Conservation (phyloP, 2,113 vertebrate species). For the Saguinus imperator region DNA sequence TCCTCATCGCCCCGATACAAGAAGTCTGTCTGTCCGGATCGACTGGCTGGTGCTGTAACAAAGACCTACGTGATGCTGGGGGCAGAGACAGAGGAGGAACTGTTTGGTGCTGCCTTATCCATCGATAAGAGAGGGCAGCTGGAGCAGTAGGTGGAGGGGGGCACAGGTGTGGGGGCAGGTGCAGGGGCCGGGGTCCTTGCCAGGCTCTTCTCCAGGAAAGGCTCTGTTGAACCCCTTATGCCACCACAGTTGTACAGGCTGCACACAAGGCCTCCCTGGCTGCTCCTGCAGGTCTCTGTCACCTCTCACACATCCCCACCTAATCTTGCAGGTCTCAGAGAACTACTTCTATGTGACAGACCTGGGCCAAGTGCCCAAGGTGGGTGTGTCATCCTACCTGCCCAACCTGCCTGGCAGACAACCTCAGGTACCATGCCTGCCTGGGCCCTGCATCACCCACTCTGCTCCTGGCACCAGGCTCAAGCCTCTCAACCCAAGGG, state of each 20-base stretch:
- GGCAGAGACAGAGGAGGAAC: slow-evolving; percentile 93
- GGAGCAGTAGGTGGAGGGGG: slow-evolving; percentile 88
- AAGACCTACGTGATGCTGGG: slow-evolving; percentile 93
- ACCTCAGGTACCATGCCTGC: slow-evolving; percentile 95
- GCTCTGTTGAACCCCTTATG: not conserved
- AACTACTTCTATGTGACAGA: slow-evolving; percentile 92
- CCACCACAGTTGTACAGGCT: not conserved
- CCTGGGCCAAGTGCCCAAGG: slow-evolving; percentile 96
- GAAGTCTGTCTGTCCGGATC: slow-evolving; percentile 96
- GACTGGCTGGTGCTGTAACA: slow-evolving; percentile 94
- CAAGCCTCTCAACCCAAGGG: slow-evolving; percentile 81
- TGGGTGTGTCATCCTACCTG: slow-evolving; percentile 95
- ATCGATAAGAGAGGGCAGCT: slow-evolving; percentile 94
- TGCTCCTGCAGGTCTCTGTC: not conserved
- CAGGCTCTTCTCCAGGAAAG: not conserved
- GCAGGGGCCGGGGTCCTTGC: not conserved
- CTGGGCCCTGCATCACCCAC: slow-evolving; percentile 94
- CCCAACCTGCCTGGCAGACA: slow-evolving; percentile 92
- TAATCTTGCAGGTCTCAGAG: slow-evolving; percentile 89
- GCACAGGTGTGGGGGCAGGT: not conserved
- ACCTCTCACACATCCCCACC: fast-evolving
- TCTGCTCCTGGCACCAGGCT: slow-evolving; percentile 86
- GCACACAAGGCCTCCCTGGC: not conserved
- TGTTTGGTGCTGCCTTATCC: slow-evolving; percentile 94
- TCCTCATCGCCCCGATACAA: slow-evolving; percentile 86